A percentile compares a stretch with the other conserved stretches of the same genome.
phyloP scores from a whole-genome alignment of 2,888 invertebrate species.

The Spodoptera exigua region DNA sequence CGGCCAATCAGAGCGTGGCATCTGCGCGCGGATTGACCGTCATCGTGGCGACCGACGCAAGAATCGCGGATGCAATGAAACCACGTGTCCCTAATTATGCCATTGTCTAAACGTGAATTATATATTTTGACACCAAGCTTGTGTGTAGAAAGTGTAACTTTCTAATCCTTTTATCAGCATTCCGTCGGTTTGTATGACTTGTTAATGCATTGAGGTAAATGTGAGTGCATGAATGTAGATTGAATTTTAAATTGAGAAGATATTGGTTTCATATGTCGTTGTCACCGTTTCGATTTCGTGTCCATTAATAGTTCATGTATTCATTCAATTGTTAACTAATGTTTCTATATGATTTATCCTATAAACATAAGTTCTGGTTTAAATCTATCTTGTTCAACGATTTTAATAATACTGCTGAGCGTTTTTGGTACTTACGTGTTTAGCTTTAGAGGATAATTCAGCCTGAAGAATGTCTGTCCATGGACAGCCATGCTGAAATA shows the following conservation, averaged over 20 bases:
- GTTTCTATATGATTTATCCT: too few species aligned
- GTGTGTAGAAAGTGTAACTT: conserved; percentile 5
- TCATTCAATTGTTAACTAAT: too few species aligned
- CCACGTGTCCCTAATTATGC: conserved; percentile 23
- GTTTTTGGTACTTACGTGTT: conserved; percentile 78
- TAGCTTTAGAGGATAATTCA: conserved; percentile 85
- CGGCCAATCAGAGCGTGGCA: conserved; percentile 51
- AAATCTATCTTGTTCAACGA: too few species aligned
- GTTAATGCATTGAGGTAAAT: neutral
- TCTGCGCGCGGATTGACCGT: conserved; percentile 22
- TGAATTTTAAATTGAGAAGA: conserved; percentile 1
- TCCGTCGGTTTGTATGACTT: neutral
- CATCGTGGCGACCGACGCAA: conserved; percentile 41
- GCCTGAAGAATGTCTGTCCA: conserved; percentile 94
- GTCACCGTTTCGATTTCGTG: too few species aligned
- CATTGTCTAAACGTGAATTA: conserved; percentile 26
- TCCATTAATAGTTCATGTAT: too few species aligned
- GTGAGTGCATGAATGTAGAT: neutral
- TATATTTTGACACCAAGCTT: conserved; percentile 18
- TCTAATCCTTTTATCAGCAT: conserved; percentile 9
- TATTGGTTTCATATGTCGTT: neutral
- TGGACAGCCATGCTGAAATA: conserved; percentile 95
- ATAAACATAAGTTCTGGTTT: too few species aligned
- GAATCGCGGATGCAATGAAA: conserved; percentile 29
- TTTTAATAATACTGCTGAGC: too few species aligned